Base-by-base conservation (phyloP, 2,797 vertebrate genomes). In the Chloroceryle amazona region DNA sequence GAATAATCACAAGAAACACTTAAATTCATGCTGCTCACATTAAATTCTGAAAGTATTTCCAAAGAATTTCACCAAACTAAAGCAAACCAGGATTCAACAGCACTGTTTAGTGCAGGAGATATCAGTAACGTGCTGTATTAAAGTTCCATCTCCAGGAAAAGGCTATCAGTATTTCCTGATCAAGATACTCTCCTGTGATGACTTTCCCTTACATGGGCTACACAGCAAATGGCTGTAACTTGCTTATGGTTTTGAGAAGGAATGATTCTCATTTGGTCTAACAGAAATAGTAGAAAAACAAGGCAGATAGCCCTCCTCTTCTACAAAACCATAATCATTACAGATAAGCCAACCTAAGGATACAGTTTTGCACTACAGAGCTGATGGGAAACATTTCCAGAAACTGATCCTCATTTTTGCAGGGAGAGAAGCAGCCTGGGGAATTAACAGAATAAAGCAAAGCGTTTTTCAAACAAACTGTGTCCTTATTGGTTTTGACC, bases 131-230 rank as follows among this genome's bases (percentile, higher is more conserved):
- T 0, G 0, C 25, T 13, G 29, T 42, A 58, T 67, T 46, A 54
- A 63, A 55, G 21, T 39, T 92, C 60, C 47, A 63, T 16, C 25
- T 76, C 72, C 39, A 78, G 31, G 86, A 89, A 95, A 80, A 75
- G 8, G 8, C 7, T 14, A 73, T 14, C 20, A 62, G 1, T 86
- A 76, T 47, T 60, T 89, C 54, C 42, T 6, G 10, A 52, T 68
- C 23, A 55, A 84, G 42, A 3, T 58, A 18, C 11, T 79, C 81
- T 41, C 4, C 3, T 81, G n/a, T 29, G 26, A 76, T 28, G 16
- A 29, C 12, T 92, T 86, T 86, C 86, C 42, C 47, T 90, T 79
- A 37, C 13, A 20, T 3, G 4, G 17, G 33, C 51, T 73, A 60
- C 17, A 3, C 47, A 76, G 63, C 51, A 87, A 90, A 87, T 4